Evolutionary conservation across 2,888 invertebrate genomes (phyloP).

Genomic region (Watsonalla cultraria): DNA sequence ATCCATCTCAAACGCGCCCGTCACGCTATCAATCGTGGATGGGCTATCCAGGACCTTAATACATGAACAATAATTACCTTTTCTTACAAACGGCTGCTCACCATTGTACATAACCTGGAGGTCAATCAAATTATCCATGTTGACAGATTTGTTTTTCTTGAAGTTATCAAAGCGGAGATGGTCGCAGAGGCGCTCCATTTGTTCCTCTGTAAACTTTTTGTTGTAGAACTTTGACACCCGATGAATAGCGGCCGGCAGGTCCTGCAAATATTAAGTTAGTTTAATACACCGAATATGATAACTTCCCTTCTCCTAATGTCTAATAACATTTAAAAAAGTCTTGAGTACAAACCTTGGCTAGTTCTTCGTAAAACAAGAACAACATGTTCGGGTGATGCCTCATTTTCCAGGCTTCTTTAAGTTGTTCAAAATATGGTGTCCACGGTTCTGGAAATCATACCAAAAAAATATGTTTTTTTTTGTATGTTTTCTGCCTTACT

Average conservation of each 20-base stretch:
- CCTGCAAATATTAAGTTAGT: slow-evolving; percentile 52
- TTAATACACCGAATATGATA: too few species aligned
- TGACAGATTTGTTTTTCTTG: slow-evolving; percentile 88
- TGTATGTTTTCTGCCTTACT: too few species aligned
- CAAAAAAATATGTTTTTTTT: too few species aligned
- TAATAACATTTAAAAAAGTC: too few species aligned
- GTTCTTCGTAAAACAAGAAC: slow-evolving; percentile 89
- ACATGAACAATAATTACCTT: too few species aligned
- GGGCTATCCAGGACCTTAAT: background rate
- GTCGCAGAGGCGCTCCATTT: slow-evolving; percentile 80
- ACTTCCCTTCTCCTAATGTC: too few species aligned
- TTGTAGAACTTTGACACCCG: slow-evolving; percentile 81
- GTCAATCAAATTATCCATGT: slow-evolving; percentile 81
- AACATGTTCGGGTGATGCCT: slow-evolving; percentile 83
- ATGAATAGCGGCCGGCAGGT: slow-evolving; percentile 77
- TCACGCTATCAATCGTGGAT: too few species aligned
- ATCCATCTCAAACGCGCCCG: too few species aligned
- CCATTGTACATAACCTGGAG: slow-evolving; percentile 79
- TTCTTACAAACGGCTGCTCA: slow-evolving; percentile 82
- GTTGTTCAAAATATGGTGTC: slow-evolving; percentile 88
- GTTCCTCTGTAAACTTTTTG: slow-evolving; percentile 75
- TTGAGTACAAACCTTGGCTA: slow-evolving; percentile 76
- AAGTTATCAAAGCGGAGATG: slow-evolving; percentile 91
- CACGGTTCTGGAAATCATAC: slow-evolving; percentile 77
- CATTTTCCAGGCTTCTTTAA: slow-evolving; percentile 86